Percentiles rank a stretch among this genome's conserved stretches.
These are phyloP conservation scores for Paracanthobrama guichenoti DNA, from an alignment of 2,113 vertebrate species.

Conservation along the genomic window DNA sequence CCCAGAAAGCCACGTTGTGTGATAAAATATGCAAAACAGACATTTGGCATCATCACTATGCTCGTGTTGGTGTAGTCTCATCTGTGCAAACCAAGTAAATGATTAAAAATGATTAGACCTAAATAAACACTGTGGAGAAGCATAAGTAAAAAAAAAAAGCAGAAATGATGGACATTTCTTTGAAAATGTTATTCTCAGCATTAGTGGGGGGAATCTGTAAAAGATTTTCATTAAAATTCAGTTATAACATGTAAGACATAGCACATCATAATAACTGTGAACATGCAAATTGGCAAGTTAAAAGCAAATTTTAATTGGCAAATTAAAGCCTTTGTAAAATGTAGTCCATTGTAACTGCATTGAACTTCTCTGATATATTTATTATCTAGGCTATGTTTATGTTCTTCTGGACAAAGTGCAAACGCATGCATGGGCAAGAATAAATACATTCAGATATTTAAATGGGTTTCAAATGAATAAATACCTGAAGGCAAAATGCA, in stretches of 20 bases:
- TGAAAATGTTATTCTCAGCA: background rate
- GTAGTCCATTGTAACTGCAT: too few relatives aligned
- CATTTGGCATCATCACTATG: background rate
- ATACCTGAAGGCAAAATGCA: conserved; percentile 77
- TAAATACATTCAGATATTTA: conserved; percentile 13
- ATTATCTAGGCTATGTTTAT: background rate
- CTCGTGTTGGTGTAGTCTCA: background rate
- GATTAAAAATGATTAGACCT: background rate
- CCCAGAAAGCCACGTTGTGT: background rate
- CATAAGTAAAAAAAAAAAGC: background rate
- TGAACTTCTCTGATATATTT: background rate
- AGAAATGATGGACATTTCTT: background rate
- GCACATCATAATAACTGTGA: background rate
- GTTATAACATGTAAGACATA: background rate
- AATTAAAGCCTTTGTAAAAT: background rate
- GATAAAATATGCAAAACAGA: conserved; percentile 8
- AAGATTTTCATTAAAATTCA: background rate
- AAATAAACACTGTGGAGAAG: background rate
- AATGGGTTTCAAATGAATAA: conserved; percentile 15
- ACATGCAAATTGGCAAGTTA: background rate
- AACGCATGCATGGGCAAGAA: conserved; percentile 9
- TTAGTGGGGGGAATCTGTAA: background rate
- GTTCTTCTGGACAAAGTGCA: background rate
- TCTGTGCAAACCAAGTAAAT: background rate
- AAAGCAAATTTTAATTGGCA: too few relatives aligned